Percentiles rank a stretch among this genome's conserved stretches.
phyloP scores from a whole-genome alignment of 2,113 vertebrate genomes.

The Coptodon rendalli region DNA sequence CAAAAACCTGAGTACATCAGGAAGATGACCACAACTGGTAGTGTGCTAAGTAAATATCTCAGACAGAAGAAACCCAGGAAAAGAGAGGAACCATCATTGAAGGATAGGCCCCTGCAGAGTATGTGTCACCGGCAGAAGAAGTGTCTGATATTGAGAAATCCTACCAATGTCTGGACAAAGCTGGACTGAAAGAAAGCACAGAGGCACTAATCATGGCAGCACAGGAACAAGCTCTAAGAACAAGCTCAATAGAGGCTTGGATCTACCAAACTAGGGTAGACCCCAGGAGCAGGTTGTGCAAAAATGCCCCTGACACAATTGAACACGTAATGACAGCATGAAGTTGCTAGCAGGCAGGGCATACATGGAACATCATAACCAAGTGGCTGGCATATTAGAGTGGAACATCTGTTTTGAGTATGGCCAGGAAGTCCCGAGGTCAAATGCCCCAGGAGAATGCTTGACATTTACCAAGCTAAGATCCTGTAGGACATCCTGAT shows the following conservation, averaged over 20 bases:
- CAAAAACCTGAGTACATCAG: background rate
- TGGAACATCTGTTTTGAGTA: background rate
- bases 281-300: background rate
- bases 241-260: background rate
- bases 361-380: background rate
- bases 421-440: background rate
- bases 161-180: background rate
- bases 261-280: background rate
- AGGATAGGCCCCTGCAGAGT: background rate
- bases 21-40: accelerated
- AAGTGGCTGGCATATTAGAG: background rate
- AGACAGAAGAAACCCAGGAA: background rate
- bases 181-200: background rate
- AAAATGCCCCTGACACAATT: background rate
- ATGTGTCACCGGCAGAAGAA: background rate
- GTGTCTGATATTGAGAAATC: background rate
- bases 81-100: background rate
- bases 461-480: background rate
- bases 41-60: background rate
- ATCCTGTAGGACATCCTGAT: background rate
- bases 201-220: background rate
- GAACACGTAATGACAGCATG: background rate
- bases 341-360: background rate
- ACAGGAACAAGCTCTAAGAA: background rate
- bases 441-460: background rate